Conservation (phyloP, 2,888 invertebrate species). For the Catocala fraxini region DNA sequence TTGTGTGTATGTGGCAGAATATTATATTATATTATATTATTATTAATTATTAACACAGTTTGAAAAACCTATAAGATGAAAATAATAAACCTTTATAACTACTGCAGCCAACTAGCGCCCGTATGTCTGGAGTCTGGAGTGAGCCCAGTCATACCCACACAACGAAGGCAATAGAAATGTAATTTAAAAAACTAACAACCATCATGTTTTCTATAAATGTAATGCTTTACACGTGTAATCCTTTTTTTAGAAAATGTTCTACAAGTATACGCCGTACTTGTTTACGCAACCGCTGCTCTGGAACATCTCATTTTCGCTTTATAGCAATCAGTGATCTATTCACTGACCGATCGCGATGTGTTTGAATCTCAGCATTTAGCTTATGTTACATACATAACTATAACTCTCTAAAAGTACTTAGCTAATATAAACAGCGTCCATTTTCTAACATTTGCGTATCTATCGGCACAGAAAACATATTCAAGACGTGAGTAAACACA, state of each 20-base stretch:
- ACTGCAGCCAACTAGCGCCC: too few relatives aligned
- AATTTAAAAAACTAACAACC: too few relatives aligned
- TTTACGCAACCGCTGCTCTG: slow-evolving; percentile 24
- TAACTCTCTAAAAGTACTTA: slow-evolving; percentile 44
- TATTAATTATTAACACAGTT: too few relatives aligned
- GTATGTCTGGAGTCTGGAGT: too few relatives aligned
- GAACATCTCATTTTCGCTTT: slow-evolving; percentile 37
- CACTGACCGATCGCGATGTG: slow-evolving; percentile 28
- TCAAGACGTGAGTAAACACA: slow-evolving; percentile 54
- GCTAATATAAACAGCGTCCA: slow-evolving; percentile 42
- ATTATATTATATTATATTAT: too few relatives aligned
- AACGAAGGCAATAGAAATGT: too few relatives aligned
- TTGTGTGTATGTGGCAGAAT: too few relatives aligned
- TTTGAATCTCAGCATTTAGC: slow-evolving; percentile 32
- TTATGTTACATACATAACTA: slow-evolving; percentile 24
- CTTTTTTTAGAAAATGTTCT: slow-evolving; percentile 22
- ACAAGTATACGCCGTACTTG: slow-evolving; percentile 21
- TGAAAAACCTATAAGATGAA: too few relatives aligned
- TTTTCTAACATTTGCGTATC: slow-evolving; percentile 56
- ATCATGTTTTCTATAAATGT: background rate
- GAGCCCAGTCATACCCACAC: too few relatives aligned
- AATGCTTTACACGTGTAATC: slow-evolving; percentile 3
- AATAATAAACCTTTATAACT: too few relatives aligned
- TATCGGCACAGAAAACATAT: slow-evolving; percentile 53
- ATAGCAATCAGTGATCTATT: slow-evolving; percentile 40